Evolutionary conservation across 1,140 invertebrate genomes (phyloP).

Genomic region (Antheraea pernyi): DNA sequence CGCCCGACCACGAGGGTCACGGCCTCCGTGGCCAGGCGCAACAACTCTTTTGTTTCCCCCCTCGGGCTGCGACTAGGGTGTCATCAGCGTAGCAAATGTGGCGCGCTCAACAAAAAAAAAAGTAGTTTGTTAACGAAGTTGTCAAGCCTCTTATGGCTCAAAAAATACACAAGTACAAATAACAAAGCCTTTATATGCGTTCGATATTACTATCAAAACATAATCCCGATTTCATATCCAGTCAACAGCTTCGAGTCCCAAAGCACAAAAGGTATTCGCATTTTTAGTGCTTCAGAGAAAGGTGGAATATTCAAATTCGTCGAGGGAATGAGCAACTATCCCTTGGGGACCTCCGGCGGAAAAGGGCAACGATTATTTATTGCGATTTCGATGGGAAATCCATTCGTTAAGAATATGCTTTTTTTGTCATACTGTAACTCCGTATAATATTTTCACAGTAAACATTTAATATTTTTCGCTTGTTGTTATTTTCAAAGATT

Average conservation of each 20-base stretch:
- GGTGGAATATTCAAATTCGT: not conserved
- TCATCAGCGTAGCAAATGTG: too few species aligned
- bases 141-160: too few species aligned
- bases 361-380: constrained; percentile 4
- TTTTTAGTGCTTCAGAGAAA: constrained; percentile 4
- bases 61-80: too few species aligned
- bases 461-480: too few species aligned
- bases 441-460: too few species aligned
- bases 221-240: constrained; percentile 2
- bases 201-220: not conserved
- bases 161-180: not conserved
- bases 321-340: not conserved
- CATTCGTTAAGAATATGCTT: not conserved
- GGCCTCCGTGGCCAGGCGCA: too few species aligned
- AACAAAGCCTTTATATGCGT: not conserved
- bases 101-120: too few species aligned
- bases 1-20: too few species aligned
- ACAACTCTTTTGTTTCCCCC: too few species aligned
- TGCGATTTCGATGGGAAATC: constrained; percentile 2
- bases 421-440: not conserved
- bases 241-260: not conserved
- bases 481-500: too few species aligned
- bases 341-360: not conserved
- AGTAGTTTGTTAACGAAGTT: too few species aligned
- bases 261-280: constrained; percentile 1